Evolutionary conservation across 2,888 invertebrate genomes (phyloP).

Genomic region (Cryptops parisi): DNA sequence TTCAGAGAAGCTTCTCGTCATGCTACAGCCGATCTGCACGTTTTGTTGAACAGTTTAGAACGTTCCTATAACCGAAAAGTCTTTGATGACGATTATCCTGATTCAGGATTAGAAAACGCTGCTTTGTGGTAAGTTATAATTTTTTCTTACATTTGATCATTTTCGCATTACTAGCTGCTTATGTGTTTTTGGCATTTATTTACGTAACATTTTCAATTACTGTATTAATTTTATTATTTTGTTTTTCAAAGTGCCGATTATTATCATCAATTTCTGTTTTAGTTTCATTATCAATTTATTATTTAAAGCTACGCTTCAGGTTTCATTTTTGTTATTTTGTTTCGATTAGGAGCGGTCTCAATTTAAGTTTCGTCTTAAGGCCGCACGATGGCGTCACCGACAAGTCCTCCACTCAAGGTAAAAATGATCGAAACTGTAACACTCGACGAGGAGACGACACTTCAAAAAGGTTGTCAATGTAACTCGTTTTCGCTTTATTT

Average conservation of each 20-base stretch:
- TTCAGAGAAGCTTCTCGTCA: constrained; percentile 17
- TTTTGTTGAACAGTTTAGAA: constrained; percentile 22
- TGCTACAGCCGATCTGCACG: constrained; percentile 23
- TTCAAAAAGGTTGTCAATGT: not conserved
- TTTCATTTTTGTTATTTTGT: too few species aligned
- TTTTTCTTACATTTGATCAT: not conserved
- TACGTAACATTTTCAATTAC: too few species aligned
- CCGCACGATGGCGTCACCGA: not conserved
- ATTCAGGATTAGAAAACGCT: not conserved
- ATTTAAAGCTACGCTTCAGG: too few species aligned
- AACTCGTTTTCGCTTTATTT: not conserved
- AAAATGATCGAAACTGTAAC: not conserved
- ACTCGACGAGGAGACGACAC: not conserved
- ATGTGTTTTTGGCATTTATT: too few species aligned
- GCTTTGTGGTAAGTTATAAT: constrained; percentile 5
- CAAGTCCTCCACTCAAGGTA: constrained; percentile 3
- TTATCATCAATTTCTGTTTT: too few species aligned
- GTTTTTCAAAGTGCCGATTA: too few species aligned
- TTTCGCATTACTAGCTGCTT: too few species aligned
- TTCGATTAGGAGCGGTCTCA: constrained; percentile 1
- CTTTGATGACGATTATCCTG: constrained; percentile 2
- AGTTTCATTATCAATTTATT: too few species aligned
- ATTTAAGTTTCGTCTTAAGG: constrained; percentile 2
- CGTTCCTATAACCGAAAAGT: constrained; percentile 19
- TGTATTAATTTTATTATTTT: too few species aligned